Conservation (phyloP, 2,888 invertebrate species). For the Himalopsyche kuldschensis region DNA sequence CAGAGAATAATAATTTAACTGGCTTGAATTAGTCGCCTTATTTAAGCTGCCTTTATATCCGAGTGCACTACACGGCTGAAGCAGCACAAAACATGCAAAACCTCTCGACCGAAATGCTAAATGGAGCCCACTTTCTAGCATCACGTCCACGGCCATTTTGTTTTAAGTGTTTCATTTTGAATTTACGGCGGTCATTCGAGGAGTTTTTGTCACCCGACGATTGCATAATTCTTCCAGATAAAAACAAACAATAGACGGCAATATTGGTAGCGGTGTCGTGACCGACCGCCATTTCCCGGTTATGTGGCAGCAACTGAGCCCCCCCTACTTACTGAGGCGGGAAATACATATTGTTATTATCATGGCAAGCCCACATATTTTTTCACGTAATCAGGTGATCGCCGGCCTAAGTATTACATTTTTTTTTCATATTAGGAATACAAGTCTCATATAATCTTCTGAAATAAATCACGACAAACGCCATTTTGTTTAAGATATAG, state of each 20-base stretch:
- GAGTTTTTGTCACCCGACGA: slow-evolving; percentile 16
- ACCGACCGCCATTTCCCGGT: slow-evolving; percentile 3
- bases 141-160: neutral
- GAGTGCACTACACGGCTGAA: neutral
- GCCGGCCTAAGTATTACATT: too few species aligned
- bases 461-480: too few species aligned
- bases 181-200: slow-evolving; percentile 4
- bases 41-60: neutral
- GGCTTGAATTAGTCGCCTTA: neutral
- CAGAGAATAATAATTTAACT: neutral
- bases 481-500: too few species aligned
- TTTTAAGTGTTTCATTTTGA: neutral
- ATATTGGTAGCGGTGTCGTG: neutral
- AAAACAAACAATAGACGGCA: neutral
- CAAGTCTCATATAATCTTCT: too few species aligned
- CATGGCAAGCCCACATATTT: neutral
- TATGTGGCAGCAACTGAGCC: neutral
- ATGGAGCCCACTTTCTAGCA: neutral
- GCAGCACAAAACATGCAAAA: neutral
- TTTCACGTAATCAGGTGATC: neutral
- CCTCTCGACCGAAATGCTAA: neutral
- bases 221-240: slow-evolving; percentile 20
- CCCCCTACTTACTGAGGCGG: neutral
- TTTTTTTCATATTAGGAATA: too few species aligned
- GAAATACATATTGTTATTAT: neutral